These are phyloP conservation scores for Meteorus sp. DNA, from an alignment of 1,140 invertebrate species.

Conservation along the genomic window DNA sequence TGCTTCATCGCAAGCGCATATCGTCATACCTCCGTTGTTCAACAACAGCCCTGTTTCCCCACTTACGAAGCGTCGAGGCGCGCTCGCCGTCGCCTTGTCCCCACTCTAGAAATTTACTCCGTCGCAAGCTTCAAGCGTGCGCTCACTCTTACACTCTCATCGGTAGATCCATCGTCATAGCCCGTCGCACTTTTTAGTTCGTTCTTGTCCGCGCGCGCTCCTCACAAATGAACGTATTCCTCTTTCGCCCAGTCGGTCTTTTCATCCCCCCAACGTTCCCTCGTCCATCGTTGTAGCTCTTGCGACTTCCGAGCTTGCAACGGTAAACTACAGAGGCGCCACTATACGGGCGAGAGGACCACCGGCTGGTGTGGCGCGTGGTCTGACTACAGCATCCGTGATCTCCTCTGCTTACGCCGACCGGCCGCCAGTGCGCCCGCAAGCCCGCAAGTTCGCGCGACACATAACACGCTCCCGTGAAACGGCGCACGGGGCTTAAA, in stretches of 20 bases:
- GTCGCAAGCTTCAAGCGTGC: conserved; percentile 21
- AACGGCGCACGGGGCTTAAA: conserved; percentile 40
- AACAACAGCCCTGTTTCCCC: conserved; percentile 4
- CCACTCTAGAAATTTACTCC: conserved; percentile 1
- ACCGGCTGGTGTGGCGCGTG: conserved; percentile 47
- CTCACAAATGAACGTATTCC: not conserved
- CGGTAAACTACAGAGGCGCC: conserved; percentile 47
- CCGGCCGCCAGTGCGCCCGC: conserved; percentile 57
- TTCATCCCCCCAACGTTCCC: conserved; percentile 19
- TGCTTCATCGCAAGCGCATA: not conserved
- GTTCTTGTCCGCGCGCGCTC: conserved; percentile 1
- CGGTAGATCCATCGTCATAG: conserved; percentile 22
- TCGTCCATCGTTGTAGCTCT: conserved; percentile 9
- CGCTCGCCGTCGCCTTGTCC: not conserved
- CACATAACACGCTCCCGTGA: conserved; percentile 43
- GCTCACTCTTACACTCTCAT: conserved; percentile 20
- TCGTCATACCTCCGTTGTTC: not conserved
- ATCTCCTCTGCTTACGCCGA: conserved; percentile 56
- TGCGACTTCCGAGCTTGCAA: conserved; percentile 42
- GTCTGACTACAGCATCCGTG: conserved; percentile 57
- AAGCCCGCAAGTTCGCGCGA: conserved; percentile 60
- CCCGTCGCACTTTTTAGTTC: conserved; percentile 27
- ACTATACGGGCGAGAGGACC: conserved; percentile 50
- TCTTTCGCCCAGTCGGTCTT: not conserved
- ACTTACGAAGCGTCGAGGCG: conserved; percentile 6